Evolutionary conservation across 2,888 invertebrate genomes (phyloP).

Genomic region (Drosophila antonietae): DNA sequence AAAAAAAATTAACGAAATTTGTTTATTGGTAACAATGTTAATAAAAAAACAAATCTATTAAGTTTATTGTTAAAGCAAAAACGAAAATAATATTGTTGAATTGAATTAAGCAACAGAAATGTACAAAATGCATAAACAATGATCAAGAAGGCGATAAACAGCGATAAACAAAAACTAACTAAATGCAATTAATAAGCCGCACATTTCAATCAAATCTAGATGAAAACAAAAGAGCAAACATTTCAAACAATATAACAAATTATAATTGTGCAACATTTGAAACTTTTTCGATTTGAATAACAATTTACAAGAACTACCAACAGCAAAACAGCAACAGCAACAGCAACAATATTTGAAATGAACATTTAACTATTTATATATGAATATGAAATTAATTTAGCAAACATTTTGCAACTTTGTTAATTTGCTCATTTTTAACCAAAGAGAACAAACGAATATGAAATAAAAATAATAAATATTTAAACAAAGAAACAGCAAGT

Average conservation of each 20-base stretch:
- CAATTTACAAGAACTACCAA: conserved; percentile 9
- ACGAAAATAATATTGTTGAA: conserved; percentile 43
- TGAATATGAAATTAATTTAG: conserved; percentile 12
- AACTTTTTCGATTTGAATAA: conserved; percentile 46
- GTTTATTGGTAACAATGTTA: conserved; percentile 52
- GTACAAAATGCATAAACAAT: conserved; percentile 44
- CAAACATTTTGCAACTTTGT: conserved; percentile 44
- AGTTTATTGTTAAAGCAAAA: conserved; percentile 57
- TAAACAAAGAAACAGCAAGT: conserved; percentile 7
- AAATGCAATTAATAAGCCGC: conserved; percentile 37
- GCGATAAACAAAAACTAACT: conserved; percentile 3
- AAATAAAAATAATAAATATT: conserved; percentile 11
- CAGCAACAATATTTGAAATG: conserved; percentile 37
- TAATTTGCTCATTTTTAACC: conserved; percentile 48
- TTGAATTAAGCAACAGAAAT: conserved; percentile 32
- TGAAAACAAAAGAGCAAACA: conserved; percentile 12
- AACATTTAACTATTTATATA: conserved; percentile 43
- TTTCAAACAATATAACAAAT: conserved; percentile 31
- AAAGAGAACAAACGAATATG: conserved; percentile 18
- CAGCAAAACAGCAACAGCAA: conserved; percentile 14
- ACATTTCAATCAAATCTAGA: conserved; percentile 42
- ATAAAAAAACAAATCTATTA: conserved; percentile 44
- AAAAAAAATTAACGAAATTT: conserved; percentile 11
- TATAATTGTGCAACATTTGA: conserved; percentile 39
- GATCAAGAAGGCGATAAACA: conserved; percentile 12